phyloP scores from a whole-genome alignment of 1,140 invertebrate species.

The Paramacrobiotus metropolitanus region DNA sequence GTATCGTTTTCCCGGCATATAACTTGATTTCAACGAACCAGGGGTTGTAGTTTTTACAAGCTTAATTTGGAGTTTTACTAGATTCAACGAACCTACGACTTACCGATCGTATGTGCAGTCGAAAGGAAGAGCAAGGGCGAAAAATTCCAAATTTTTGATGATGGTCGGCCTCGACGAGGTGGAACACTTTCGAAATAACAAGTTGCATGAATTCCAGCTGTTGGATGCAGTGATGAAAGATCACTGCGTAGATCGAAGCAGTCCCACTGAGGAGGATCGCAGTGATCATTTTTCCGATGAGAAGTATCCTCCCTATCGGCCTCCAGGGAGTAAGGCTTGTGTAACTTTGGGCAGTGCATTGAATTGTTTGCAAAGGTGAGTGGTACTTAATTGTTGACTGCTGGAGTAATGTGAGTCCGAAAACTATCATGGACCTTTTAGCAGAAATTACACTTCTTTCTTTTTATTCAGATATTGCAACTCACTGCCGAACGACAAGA shows the following conservation, averaged over 20 bases:
- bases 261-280: not conserved
- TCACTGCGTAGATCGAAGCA: not conserved
- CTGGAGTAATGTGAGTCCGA: too few relatives aligned
- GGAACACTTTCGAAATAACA: not conserved
- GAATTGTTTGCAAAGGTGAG: not conserved
- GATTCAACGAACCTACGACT: not conserved
- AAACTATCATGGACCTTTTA: too few relatives aligned
- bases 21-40: not conserved
- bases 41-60: not conserved
- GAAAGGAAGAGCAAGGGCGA: conserved; percentile 14
- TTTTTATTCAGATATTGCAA: not conserved
- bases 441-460: not conserved
- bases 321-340: not conserved
- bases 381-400: not conserved
- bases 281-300: not conserved
- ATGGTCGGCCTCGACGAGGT: not conserved
- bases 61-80: not conserved
- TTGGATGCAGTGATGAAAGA: not conserved
- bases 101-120: conserved; percentile 20
- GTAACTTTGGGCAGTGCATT: not conserved
- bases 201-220: not conserved
- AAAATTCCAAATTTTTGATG: not conserved
- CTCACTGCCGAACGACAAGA: not conserved
- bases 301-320: not conserved
- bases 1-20: not conserved